These are phyloP conservation scores for Cynodonichthys magdalenae DNA, from an alignment of 2,797 vertebrate species.

Conservation along the genomic window DNA sequence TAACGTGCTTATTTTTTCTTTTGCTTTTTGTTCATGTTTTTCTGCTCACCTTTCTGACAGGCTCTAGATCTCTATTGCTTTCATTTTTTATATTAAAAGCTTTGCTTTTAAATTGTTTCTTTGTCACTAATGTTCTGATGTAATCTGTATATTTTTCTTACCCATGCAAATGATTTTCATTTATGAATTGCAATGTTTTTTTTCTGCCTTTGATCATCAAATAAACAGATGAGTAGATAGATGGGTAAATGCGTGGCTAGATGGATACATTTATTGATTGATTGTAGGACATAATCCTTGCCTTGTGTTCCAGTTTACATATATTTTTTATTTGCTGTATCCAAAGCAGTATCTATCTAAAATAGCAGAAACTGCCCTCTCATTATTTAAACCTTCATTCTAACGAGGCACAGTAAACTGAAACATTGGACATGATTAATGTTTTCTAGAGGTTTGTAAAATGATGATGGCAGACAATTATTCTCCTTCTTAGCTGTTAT, in stretches of 20 bases:
- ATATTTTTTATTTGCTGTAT: not conserved
- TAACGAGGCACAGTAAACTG: conserved; percentile 37
- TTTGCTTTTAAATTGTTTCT: conserved; percentile 40
- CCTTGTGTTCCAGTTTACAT: not conserved
- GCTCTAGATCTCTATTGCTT: conserved; percentile 23
- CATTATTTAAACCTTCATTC: conserved; percentile 41
- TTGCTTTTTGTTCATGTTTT: conserved; percentile 17
- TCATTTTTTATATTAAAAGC: conserved; percentile 40
- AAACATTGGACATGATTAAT: conserved; percentile 58
- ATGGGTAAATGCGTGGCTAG: too few relatives aligned
- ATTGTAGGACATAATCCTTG: not conserved
- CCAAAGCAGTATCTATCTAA: conserved; percentile 15
- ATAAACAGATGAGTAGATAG: not conserved
- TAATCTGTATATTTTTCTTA: conserved; percentile 11
- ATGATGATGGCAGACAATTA: conserved; percentile 40
- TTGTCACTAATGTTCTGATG: conserved; percentile 19
- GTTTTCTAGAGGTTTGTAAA: conserved; percentile 41
- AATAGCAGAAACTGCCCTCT: conserved; percentile 21
- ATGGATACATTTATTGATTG: too few relatives aligned
- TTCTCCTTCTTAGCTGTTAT: conserved; percentile 44
- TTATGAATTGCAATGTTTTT: too few relatives aligned
- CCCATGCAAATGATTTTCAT: not conserved
- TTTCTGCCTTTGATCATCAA: conserved; percentile 6
- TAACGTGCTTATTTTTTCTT: conserved; percentile 24
- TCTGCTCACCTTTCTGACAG: conserved; percentile 41